A percentile compares a stretch with the other conserved stretches of the same genome.
Conservation (phyloP, 2,888 invertebrate species). For the Allolobophora icterica region DNA sequence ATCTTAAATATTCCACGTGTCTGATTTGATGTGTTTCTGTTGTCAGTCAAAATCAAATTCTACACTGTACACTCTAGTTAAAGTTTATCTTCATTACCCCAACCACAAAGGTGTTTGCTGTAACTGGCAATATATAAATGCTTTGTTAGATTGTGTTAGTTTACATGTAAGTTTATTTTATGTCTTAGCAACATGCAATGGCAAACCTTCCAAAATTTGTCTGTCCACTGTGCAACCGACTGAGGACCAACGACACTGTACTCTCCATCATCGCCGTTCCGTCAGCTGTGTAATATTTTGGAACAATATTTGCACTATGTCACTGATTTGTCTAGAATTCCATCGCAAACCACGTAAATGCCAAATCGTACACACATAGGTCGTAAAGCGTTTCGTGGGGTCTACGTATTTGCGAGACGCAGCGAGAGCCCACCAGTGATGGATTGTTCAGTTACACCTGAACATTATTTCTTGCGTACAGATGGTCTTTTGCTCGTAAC, state of each 20-base stretch:
- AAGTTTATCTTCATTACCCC: not conserved
- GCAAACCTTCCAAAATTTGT: slow-evolving; percentile 42
- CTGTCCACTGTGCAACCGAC: slow-evolving; percentile 80
- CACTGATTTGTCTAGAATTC: too few relatives aligned
- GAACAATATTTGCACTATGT: not conserved
- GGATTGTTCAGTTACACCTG: too few relatives aligned
- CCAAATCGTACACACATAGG: too few relatives aligned
- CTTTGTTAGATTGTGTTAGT: not conserved
- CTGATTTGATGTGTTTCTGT: not conserved
- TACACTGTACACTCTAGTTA: too few relatives aligned
- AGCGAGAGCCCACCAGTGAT: too few relatives aligned
- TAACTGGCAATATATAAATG: not conserved
- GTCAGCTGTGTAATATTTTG: too few relatives aligned
- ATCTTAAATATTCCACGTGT: too few relatives aligned
- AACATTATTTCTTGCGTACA: too few relatives aligned
- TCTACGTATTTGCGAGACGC: too few relatives aligned
- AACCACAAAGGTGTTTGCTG: not conserved
- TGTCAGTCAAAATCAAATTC: not conserved
- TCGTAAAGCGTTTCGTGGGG: too few relatives aligned
- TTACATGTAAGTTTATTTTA: not conserved
- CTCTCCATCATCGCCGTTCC: slow-evolving; percentile 71
- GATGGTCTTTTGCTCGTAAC: too few relatives aligned
- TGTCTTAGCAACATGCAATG: slow-evolving; percentile 30
- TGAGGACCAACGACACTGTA: slow-evolving; percentile 78
- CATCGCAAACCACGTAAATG: too few relatives aligned